Evolutionary conservation across 2,113 vertebrate species (phyloP).

Genomic region (Brachyhypopomus gauderio): DNA sequence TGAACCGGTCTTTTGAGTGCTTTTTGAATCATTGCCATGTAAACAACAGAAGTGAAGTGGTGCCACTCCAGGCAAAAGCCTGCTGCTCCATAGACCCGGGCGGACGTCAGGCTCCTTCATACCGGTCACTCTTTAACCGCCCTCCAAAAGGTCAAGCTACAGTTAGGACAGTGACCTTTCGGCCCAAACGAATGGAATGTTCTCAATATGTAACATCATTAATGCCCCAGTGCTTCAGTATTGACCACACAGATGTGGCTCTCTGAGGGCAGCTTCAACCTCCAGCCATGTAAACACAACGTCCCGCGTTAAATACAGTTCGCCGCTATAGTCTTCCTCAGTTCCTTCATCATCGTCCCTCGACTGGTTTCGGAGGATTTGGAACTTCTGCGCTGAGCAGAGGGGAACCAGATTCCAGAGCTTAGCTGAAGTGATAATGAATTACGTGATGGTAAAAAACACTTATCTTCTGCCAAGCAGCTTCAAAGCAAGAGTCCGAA

Average conservation of each 20-base stretch:
- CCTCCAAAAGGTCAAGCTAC: too few relatives aligned
- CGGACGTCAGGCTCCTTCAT: not conserved
- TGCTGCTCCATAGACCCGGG: conserved; percentile 2
- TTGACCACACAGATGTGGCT: too few relatives aligned
- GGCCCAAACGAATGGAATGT: too few relatives aligned
- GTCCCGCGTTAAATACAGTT: too few relatives aligned
- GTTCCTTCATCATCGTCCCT: too few relatives aligned
- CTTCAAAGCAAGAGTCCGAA: conserved; percentile 8
- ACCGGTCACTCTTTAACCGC: conserved; percentile 6
- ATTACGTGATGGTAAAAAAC: conserved; percentile 29
- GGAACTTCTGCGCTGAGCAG: not conserved
- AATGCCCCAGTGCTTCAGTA: too few relatives aligned
- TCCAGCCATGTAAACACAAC: too few relatives aligned
- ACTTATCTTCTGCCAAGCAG: conserved; percentile 1
- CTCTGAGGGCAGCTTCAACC: too few relatives aligned
- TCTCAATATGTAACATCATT: too few relatives aligned
- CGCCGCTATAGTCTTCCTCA: too few relatives aligned
- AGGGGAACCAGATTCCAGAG: too few relatives aligned
- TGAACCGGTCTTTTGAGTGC: not conserved
- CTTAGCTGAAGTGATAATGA: conserved; percentile 17
- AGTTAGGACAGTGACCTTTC: too few relatives aligned
- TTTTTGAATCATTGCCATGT: not conserved
- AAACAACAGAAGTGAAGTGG: not conserved
- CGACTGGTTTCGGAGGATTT: not conserved
- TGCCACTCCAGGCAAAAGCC: not conserved